Evolutionary conservation across 2,797 vertebrate genomes (phyloP).

Genomic region (Leptodactylus fallax): DNA sequence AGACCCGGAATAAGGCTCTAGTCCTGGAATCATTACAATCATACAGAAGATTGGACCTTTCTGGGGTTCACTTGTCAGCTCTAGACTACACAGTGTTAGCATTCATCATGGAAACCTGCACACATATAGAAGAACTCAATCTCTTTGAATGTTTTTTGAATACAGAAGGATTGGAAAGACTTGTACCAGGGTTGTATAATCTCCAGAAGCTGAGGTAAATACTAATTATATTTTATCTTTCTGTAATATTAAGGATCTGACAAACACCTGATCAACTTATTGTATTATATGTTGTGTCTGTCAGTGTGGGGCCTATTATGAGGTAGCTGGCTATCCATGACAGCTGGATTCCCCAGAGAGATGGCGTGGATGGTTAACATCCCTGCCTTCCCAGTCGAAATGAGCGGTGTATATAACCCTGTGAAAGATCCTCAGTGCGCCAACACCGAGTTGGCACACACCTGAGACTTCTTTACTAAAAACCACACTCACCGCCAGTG

Average conservation of each 20-base stretch:
- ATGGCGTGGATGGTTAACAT: too few relatives aligned
- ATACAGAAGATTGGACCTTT: background rate
- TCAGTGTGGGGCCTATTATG: too few relatives aligned
- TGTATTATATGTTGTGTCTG: too few relatives aligned
- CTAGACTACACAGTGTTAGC: conserved; percentile 49
- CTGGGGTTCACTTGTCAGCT: conserved; percentile 5
- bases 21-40: conserved; percentile 62
- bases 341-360: too few relatives aligned
- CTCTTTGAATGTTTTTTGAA: conserved; percentile 19
- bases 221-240: background rate
- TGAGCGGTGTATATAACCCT: too few relatives aligned
- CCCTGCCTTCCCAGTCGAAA: too few relatives aligned
- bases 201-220: background rate
- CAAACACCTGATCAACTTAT: too few relatives aligned
- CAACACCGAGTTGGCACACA: too few relatives aligned
- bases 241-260: background rate
- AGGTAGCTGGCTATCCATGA: too few relatives aligned
- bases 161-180: conserved; percentile 20
- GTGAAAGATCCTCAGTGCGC: too few relatives aligned
- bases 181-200: background rate
- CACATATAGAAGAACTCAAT: background rate
- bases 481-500: too few relatives aligned
- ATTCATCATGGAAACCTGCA: conserved; percentile 23
- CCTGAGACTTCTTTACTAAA: too few relatives aligned
- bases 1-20: conserved; percentile 72